Evolutionary conservation across 1,140 invertebrate species (phyloP).

Genomic region (Zaprionus camerounensis): DNA sequence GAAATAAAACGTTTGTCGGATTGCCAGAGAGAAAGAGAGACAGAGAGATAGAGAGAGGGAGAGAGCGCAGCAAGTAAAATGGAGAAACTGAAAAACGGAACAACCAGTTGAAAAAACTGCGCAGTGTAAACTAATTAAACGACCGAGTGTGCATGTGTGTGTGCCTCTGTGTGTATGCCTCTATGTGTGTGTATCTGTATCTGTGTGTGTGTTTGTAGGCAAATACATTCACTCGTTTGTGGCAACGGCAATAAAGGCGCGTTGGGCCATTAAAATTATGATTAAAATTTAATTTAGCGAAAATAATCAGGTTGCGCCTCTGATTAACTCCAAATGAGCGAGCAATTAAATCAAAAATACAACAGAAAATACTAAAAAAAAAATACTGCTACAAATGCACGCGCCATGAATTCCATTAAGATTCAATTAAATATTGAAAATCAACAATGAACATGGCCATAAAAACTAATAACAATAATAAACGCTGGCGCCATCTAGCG

Average conservation of each 20-base stretch:
- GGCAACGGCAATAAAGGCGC: conserved; percentile 39
- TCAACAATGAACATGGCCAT: conserved; percentile 54
- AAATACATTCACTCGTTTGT: conserved; percentile 18
- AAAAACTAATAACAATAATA: conserved; percentile 79
- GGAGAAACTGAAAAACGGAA: conserved; percentile 11
- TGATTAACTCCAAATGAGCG: conserved; percentile 64
- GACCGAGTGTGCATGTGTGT: conserved; percentile 44
- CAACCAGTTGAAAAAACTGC: conserved; percentile 41
- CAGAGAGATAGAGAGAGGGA: background rate
- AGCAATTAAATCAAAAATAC: conserved; percentile 52
- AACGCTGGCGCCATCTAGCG: conserved; percentile 36
- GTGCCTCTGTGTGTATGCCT: background rate
- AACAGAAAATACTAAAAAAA: conserved; percentile 25
- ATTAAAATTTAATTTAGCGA: conserved; percentile 82
- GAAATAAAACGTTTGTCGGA: conserved; percentile 80
- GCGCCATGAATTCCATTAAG: conserved; percentile 76
- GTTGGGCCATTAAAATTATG: conserved; percentile 70
- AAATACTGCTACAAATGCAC: conserved; percentile 15
- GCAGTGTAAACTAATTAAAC: conserved; percentile 81
- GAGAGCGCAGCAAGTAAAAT: conserved; percentile 1
- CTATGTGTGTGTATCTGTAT: conserved; percentile 14
- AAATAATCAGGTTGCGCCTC: conserved; percentile 67
- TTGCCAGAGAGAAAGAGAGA: conserved; percentile 3
- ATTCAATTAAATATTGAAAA: conserved; percentile 75
- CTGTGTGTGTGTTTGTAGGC: conserved; percentile 5